A percentile compares a stretch with the other conserved stretches of the same genome.
phyloP scores from a whole-genome alignment of 2,113 vertebrate genomes.

The Chascanopsetta lugubris region DNA sequence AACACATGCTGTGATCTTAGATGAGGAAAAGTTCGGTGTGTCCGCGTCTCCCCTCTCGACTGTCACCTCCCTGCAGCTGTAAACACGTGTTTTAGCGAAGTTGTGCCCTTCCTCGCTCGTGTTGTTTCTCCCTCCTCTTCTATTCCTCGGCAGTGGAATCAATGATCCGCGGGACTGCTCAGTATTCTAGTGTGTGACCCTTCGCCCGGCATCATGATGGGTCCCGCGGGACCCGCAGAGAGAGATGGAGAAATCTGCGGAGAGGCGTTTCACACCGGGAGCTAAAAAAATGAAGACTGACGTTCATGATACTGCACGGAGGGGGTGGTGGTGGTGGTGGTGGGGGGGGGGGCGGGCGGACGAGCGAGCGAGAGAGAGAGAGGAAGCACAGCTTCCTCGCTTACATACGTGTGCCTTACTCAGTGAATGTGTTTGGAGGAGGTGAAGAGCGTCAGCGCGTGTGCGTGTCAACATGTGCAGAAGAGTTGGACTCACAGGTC shows the following conservation, averaged over 20 bases:
- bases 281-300: slow-evolving; percentile 52
- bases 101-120: slow-evolving; percentile 24
- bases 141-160: slow-evolving; percentile 37
- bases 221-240: slow-evolving; percentile 57
- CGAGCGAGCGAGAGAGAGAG: slow-evolving; percentile 1
- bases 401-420: too few species aligned
- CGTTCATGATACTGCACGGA: slow-evolving; percentile 25
- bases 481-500: slow-evolving; percentile 98
- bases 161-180: slow-evolving; percentile 54
- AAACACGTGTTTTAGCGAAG: background rate
- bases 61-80: background rate
- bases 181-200: slow-evolving; percentile 61
- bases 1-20: too few species aligned
- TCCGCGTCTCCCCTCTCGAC: too few species aligned
- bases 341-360: too few species aligned
- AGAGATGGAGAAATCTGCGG: slow-evolving; percentile 57
- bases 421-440: background rate
- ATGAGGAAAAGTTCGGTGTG: too few species aligned
- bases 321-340: too few species aligned
- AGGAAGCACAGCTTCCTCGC: slow-evolving; percentile 1
- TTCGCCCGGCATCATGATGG: slow-evolving; percentile 59
- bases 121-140: slow-evolving; percentile 19
- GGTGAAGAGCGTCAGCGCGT: too few species aligned
- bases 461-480: background rate
- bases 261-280: slow-evolving; percentile 45